phyloP scores from a whole-genome alignment of 2,888 invertebrate species.

The Patella caerulea region DNA sequence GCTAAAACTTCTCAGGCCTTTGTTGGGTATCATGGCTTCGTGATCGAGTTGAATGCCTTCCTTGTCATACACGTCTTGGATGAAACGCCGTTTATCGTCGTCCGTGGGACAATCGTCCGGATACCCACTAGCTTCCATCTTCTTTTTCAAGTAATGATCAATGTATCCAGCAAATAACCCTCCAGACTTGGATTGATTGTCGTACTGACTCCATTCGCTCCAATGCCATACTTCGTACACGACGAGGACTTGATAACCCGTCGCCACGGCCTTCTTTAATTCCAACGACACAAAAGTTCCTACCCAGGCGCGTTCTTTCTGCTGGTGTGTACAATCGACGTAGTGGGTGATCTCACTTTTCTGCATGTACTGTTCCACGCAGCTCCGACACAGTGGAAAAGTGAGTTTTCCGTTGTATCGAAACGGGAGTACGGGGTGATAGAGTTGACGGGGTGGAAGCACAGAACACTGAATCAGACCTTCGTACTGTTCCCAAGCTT shows the following conservation, averaged over 20 bases:
- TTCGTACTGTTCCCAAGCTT: not conserved
- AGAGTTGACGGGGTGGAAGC: not conserved
- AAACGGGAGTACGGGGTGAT: not conserved
- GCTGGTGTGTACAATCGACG: not conserved
- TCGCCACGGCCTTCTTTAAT: not conserved
- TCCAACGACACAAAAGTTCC: not conserved
- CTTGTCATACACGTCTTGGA: not conserved
- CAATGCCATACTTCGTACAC: not conserved
- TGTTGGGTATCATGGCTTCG: not conserved
- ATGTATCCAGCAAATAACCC: not conserved
- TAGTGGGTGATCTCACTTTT: not conserved
- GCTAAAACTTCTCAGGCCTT: not conserved
- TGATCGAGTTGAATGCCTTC: not conserved
- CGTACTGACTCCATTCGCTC: slow-evolving; percentile 1
- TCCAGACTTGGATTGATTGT: not conserved
- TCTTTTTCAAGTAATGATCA: not conserved
- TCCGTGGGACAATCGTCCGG: not conserved
- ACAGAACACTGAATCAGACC: not conserved
- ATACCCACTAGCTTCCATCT: not conserved
- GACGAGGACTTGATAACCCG: not conserved
- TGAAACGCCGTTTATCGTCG: not conserved
- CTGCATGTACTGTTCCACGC: not conserved
- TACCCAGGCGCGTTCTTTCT: not conserved
- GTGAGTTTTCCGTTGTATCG: not conserved
- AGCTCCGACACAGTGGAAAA: not conserved